Percentiles rank a stretch among this genome's conserved stretches.
These are phyloP conservation scores for Rhinopomastus cyanomelas DNA, from an alignment of 2,113 vertebrate species.

Conservation along the genomic window DNA sequence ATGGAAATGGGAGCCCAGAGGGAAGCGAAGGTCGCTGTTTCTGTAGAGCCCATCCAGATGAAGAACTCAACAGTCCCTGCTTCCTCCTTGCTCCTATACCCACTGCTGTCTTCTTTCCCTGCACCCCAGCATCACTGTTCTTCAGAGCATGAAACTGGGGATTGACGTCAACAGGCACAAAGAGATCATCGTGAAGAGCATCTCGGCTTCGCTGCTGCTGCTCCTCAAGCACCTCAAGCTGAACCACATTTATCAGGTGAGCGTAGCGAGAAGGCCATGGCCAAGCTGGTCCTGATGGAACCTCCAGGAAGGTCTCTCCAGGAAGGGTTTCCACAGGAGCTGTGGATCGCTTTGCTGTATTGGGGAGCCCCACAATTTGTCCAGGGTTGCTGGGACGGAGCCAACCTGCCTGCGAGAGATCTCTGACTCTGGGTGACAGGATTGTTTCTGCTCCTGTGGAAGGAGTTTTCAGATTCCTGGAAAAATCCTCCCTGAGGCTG, in stretches of 20 bases:
- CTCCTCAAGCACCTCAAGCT: conserved; percentile 96
- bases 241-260: conserved; percentile 96
- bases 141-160: conserved; percentile 98
- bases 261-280: accelerated
- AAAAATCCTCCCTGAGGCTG: background rate
- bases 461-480: background rate
- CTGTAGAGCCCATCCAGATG: background rate
- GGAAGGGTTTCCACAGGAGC: background rate
- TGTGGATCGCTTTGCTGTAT: accelerated
- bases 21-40: accelerated
- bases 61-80: accelerated
- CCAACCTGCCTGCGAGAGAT: background rate
- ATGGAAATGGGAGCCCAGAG: background rate
- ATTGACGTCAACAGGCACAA: conserved; percentile 97
- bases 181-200: conserved; percentile 96
- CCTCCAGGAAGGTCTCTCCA: background rate
- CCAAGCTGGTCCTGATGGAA: background rate
- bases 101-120: background rate
- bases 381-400: background rate
- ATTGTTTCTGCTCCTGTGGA: accelerated
- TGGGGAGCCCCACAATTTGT: background rate
- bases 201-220: conserved; percentile 88
- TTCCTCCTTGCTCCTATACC: background rate
- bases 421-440: background rate
- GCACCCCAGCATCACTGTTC: conserved; percentile 85